phyloP scores from a whole-genome alignment of 2,113 vertebrate species.

The Pangasianodon hypophthalmus region DNA sequence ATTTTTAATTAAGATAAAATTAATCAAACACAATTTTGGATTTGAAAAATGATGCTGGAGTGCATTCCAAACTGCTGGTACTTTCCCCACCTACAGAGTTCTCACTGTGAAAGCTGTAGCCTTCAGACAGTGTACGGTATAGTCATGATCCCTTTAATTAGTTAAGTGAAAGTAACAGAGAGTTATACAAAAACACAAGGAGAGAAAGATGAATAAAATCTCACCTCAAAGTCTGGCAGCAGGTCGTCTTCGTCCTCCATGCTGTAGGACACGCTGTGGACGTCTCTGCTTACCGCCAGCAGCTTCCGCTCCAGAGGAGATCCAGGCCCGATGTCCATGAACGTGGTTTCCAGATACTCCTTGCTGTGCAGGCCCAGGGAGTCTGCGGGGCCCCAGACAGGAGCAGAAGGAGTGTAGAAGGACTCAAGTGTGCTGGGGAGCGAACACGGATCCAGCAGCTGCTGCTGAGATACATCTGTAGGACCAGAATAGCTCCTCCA shows the following conservation, averaged over 20 bases:
- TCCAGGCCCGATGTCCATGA: conserved; percentile 75
- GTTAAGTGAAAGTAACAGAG: background rate
- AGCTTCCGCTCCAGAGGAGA: conserved; percentile 75
- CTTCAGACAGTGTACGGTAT: background rate
- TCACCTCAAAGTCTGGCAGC: conserved; percentile 77
- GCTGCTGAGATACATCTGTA: conserved; percentile 70
- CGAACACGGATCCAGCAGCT: conserved; percentile 75
- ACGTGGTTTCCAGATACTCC: conserved; percentile 80
- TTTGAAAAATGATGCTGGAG: background rate
- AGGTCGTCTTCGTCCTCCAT: conserved; percentile 77
- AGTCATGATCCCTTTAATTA: background rate
- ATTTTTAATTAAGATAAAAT: background rate
- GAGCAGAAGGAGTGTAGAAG: conserved; percentile 65
- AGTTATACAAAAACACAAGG: background rate
- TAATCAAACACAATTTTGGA: background rate
- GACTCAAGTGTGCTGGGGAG: conserved; percentile 71
- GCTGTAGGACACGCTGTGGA: conserved; percentile 72
- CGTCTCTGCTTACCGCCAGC: conserved; percentile 72
- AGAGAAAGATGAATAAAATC: background rate
- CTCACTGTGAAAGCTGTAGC: background rate
- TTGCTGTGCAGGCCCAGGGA: conserved; percentile 69
- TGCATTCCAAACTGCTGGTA: background rate
- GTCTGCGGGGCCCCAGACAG: conserved; percentile 72
- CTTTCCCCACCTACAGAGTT: background rate
- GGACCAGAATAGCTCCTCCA: conserved; percentile 71